Conservation (phyloP, 2,113 vertebrate species). For the Thamnophis sirtalis region DNA sequence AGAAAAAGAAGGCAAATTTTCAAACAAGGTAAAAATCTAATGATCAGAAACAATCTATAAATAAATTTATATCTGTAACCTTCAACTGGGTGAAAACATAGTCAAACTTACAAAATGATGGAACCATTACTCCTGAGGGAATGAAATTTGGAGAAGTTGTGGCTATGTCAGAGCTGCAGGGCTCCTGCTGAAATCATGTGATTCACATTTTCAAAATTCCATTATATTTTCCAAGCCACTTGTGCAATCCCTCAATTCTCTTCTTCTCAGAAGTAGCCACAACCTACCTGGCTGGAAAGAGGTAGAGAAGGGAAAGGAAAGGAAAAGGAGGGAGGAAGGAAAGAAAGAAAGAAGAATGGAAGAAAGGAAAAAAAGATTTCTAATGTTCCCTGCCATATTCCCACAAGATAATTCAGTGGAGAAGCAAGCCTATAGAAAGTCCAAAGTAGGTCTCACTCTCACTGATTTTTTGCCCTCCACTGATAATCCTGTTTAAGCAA, state of each 20-base stretch:
- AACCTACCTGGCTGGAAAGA: neutral
- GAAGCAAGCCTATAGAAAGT: neutral
- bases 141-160: neutral
- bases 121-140: neutral
- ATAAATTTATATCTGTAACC: neutral
- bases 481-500: neutral
- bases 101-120: neutral
- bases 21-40: neutral
- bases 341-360: neutral
- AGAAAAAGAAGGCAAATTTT: neutral
- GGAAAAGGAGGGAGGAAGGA: neutral
- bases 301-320: neutral
- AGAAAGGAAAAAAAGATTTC: neutral
- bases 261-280: neutral
- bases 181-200: neutral
- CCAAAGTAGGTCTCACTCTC: neutral
- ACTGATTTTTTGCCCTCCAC: neutral
- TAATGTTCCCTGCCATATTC: neutral
- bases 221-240: neutral
- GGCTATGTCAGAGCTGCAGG: neutral
- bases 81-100: neutral
- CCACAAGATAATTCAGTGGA: neutral
- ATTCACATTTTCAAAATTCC: neutral
- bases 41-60: neutral
- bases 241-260: neutral